phyloP scores from a whole-genome alignment of 2,113 vertebrate genomes.

The Thamnaconus septentrionalis region DNA sequence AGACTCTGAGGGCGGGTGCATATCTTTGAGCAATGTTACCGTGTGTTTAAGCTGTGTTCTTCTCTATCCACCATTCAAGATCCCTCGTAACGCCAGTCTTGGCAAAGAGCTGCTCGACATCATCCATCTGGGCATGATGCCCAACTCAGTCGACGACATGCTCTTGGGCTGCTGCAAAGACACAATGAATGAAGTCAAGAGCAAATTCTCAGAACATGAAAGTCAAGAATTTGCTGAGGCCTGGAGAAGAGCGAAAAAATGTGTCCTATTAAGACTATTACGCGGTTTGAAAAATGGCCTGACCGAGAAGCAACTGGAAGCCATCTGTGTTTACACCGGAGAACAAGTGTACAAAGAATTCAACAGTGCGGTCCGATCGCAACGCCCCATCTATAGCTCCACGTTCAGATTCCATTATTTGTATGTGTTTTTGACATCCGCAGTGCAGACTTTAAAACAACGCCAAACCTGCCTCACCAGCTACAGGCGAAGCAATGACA shows the following conservation, averaged over 20 bases:
- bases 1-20: too few relatives aligned
- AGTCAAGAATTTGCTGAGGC: slow-evolving; percentile 7
- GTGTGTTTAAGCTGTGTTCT: too few relatives aligned
- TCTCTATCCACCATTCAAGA: too few relatives aligned
- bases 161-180: slow-evolving; percentile 26
- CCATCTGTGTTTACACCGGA: slow-evolving; percentile 36
- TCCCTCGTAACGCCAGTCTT: too few relatives aligned
- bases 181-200: slow-evolving; percentile 39
- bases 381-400: slow-evolving; percentile 18
- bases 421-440: slow-evolving; percentile 30
- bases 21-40: too few relatives aligned
- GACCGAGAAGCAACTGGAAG: slow-evolving; percentile 32
- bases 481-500: slow-evolving; percentile 23
- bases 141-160: slow-evolving; percentile 31
- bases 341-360: slow-evolving; percentile 12
- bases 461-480: slow-evolving; percentile 30
- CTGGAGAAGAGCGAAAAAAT: slow-evolving; percentile 12
- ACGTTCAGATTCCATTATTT: slow-evolving; percentile 24
- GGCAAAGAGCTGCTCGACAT: too few relatives aligned
- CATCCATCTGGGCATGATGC: slow-evolving; percentile 26
- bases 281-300: not conserved
- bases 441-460: slow-evolving; percentile 34
- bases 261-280: too few relatives aligned
- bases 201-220: slow-evolving; percentile 22
- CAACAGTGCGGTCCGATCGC: slow-evolving; percentile 24